Percentiles rank a stretch among this genome's conserved stretches.
Evolutionary conservation across 1,140 invertebrate genomes (phyloP).

Genomic region (Caerostris darwini): DNA sequence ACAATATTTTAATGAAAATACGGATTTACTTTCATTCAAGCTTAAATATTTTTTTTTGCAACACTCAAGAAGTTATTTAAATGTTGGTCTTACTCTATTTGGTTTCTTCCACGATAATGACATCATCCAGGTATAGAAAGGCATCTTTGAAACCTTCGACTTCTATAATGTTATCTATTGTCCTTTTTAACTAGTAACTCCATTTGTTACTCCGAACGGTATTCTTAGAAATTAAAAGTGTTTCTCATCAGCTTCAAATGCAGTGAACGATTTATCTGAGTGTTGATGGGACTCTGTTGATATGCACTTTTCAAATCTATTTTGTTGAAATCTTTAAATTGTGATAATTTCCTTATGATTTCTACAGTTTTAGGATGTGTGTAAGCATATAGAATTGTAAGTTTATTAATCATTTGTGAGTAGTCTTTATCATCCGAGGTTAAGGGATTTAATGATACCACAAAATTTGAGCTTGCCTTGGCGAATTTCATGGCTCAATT

Average conservation of each 20-base stretch:
- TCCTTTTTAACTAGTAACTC: conserved; percentile 79
- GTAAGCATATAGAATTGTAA: conserved; percentile 62
- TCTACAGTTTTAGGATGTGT: conserved; percentile 69
- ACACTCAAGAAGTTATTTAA: too few species aligned
- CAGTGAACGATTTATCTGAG: neutral
- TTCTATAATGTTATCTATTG: too few species aligned
- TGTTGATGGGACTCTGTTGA: conserved; percentile 78
- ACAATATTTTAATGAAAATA: too few species aligned
- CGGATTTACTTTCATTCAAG: too few species aligned
- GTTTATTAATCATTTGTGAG: conserved; percentile 73
- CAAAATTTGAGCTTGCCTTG: conserved; percentile 64
- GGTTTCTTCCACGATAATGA: too few species aligned
- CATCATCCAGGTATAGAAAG: too few species aligned
- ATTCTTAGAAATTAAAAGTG: conserved; percentile 80
- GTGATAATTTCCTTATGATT: conserved; percentile 72
- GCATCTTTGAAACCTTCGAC: too few species aligned
- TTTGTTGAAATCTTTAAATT: conserved; percentile 79
- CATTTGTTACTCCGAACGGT: conserved; percentile 81
- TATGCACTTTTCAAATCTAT: conserved; percentile 80
- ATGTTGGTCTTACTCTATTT: too few species aligned
- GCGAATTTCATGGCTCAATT: conserved; percentile 65
- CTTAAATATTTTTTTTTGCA: too few species aligned
- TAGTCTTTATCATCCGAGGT: conserved; percentile 53
- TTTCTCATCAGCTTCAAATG: conserved; percentile 47
- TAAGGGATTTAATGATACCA: conserved; percentile 44